Base-by-base conservation (phyloP, 2,113 vertebrate species). In the Hystrix brachyura region DNA sequence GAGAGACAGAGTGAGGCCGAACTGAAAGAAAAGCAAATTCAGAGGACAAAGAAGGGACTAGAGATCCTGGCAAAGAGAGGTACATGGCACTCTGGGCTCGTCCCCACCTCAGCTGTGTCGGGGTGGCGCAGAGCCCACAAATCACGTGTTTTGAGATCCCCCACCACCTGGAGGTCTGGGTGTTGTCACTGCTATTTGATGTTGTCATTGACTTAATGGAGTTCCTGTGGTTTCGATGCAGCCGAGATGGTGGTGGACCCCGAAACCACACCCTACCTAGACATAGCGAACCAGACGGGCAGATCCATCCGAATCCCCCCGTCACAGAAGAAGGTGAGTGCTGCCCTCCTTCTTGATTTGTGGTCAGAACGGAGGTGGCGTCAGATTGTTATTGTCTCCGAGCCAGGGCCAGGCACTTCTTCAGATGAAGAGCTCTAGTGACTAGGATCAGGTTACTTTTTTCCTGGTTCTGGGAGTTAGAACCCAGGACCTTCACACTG, bases 251-350 rank as follows among this genome's bases (percentile, higher is more conserved):
- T 96, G 91, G 93, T 99, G 9, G 99, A 99, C 96, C 96, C 99
- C 0, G 98, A 99, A 57, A 98, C 98, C 23, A 97, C 87, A 5
- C 99, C 99, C 0, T 99, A 99, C 92, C 98, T 99, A 84, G 99
- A 99, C 97, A 99, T 99, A 57, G 99, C 99, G 1, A 99, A 99
- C 98, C 99, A 99, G 98, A 99, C 99, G 67, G 99, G 99, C 97
- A 99, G 99, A 91, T 99, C 99, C 0, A 99, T 99, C 29, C 97
- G 97, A 85, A 99, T 99, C 92, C 99, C 99, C 2, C 97, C 98
- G 46, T 72, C 91, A 12, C 99, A 99, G 91, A 99, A 99, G 97
- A 99, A 99, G 98, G 99, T 99, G 98, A 88, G 98, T 97, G 12
- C 29, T 38, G 1, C 13, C 67, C 34, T 60, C 4, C 1, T 27